These are phyloP conservation scores for Squalus acanthias DNA, from an alignment of 2,797 vertebrate genomes.

Conservation along the genomic window DNA sequence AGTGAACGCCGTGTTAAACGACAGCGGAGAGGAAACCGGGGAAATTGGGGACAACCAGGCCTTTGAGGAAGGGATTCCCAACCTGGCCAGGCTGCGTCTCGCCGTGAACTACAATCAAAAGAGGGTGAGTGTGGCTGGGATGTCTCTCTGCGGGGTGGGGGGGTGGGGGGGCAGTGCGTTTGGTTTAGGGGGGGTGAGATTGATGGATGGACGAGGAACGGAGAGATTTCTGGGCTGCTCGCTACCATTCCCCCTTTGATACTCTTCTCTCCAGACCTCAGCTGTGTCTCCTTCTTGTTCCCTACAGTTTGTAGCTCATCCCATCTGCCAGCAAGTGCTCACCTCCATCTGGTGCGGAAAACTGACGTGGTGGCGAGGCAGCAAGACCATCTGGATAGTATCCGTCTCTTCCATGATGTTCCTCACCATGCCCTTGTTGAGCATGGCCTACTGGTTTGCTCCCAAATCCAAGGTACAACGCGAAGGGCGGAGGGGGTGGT, in stretches of 20 bases:
- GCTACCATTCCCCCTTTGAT: neutral
- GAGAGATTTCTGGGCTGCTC: neutral
- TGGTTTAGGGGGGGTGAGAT: no score
- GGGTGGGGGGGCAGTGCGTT: no score
- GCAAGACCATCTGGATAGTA: constrained; percentile 72
- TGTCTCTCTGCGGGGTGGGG: rapidly evolving
- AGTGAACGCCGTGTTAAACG: constrained; percentile 79
- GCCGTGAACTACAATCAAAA: constrained; percentile 84
- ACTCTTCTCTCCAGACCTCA: neutral
- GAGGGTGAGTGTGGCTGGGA: constrained; percentile 53
- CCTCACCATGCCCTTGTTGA: constrained; percentile 78
- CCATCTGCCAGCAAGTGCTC: constrained; percentile 84
- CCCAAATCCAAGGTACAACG: constrained; percentile 74
- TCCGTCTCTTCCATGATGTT: constrained; percentile 75
- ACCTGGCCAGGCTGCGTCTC: constrained; percentile 72
- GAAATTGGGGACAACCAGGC: constrained; percentile 58
- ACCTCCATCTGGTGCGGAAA: constrained; percentile 82
- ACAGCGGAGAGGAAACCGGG: constrained; percentile 57
- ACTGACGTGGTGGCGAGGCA: constrained; percentile 74
- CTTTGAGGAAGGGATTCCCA: constrained; percentile 84
- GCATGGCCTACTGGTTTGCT: constrained; percentile 76
- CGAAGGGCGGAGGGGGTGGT: no score
- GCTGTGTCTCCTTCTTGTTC: neutral
- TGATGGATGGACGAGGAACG: neutral
- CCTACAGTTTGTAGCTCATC: constrained; percentile 77